Evolutionary conservation across 2,888 invertebrate species (phyloP).

Genomic region (Tinea pellionella): DNA sequence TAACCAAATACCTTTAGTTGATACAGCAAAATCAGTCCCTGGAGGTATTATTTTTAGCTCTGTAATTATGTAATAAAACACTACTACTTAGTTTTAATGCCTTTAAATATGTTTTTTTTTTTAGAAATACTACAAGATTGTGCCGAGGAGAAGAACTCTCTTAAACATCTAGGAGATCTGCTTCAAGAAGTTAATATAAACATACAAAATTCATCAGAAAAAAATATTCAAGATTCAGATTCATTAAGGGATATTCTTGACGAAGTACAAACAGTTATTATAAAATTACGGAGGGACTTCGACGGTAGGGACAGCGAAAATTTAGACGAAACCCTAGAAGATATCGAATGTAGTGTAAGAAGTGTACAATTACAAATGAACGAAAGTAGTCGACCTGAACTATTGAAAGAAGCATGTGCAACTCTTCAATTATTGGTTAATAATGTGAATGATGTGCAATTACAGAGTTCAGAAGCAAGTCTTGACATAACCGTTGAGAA

Average conservation of each 20-base stretch:
- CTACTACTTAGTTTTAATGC: no score
- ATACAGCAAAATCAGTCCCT: neutral
- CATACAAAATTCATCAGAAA: slow-evolving; percentile 27
- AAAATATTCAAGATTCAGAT: slow-evolving; percentile 33
- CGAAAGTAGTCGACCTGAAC: slow-evolving; percentile 47
- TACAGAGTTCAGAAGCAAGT: slow-evolving; percentile 22
- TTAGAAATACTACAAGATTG: slow-evolving; percentile 13
- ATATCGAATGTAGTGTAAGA: slow-evolving; percentile 63
- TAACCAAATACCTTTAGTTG: slow-evolving; percentile 14
- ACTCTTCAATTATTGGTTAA: slow-evolving; percentile 45
- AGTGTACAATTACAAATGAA: slow-evolving; percentile 58
- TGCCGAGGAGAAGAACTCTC: slow-evolving; percentile 26
- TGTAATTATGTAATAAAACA: neutral
- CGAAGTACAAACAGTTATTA: slow-evolving; percentile 57
- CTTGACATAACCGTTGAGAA: slow-evolving; percentile 26
- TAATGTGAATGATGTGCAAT: slow-evolving; percentile 28
- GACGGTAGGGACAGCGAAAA: slow-evolving; percentile 42
- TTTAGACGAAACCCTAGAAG: slow-evolving; percentile 59
- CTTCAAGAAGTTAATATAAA: slow-evolving; percentile 41
- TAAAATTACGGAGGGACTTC: slow-evolving; percentile 51
- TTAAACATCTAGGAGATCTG: slow-evolving; percentile 35
- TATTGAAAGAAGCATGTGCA: slow-evolving; percentile 53
- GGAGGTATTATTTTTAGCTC: neutral
- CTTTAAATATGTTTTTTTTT: no score
- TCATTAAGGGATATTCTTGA: slow-evolving; percentile 43